Evolutionary conservation across 2,113 vertebrate genomes (phyloP).

Genomic region (Otus sunia): DNA sequence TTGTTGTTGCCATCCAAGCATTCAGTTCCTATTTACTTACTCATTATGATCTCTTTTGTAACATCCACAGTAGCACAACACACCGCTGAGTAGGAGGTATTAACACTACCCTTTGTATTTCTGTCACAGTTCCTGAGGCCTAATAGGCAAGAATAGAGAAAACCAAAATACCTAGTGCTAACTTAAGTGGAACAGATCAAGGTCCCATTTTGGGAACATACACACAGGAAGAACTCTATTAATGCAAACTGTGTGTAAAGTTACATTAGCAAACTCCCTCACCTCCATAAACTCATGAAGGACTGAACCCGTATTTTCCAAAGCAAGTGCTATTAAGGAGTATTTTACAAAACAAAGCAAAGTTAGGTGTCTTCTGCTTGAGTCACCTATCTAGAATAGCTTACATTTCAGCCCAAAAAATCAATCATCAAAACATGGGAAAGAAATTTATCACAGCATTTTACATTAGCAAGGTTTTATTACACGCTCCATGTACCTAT

Average conservation of each 20-base stretch:
- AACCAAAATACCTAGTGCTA: background rate
- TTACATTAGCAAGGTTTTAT: background rate
- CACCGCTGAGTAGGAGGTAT: background rate
- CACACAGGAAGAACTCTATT: background rate
- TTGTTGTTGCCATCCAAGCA: background rate
- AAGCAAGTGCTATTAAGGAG: background rate
- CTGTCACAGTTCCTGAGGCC: background rate
- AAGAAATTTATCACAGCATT: background rate
- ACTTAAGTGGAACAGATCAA: background rate
- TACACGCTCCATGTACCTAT: rapidly evolving
- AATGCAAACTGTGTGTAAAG: background rate
- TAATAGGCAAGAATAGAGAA: background rate
- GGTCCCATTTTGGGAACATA: background rate
- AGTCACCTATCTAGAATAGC: background rate
- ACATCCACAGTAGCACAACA: background rate
- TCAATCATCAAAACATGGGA: background rate
- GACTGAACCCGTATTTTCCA: background rate
- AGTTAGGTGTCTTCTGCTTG: background rate
- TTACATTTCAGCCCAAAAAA: background rate
- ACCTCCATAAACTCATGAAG: background rate
- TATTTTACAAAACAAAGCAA: background rate
- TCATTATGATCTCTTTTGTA: background rate
- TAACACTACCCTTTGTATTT: background rate
- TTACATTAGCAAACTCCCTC: background rate
- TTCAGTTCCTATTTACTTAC: background rate